Conservation (phyloP, 2,113 vertebrate species). For the Oncorhynchus gorbuscha region DNA sequence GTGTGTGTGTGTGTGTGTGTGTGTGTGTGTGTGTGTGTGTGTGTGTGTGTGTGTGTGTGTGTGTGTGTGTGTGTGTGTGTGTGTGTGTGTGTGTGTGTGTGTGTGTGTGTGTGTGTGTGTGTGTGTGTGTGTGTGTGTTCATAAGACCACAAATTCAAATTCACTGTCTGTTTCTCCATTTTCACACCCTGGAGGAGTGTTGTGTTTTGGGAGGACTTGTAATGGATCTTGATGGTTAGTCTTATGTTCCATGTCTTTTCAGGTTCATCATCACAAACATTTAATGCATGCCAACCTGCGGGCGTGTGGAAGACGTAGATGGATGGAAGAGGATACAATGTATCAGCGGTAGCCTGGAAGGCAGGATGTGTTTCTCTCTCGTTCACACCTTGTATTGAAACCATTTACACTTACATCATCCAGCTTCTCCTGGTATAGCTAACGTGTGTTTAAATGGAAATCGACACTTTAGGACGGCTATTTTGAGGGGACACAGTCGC, state of each 20-base stretch:
- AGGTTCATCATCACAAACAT: conserved; percentile 55
- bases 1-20: too few species aligned
- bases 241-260: conserved; percentile 49
- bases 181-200: conserved; percentile 50
- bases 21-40: too few species aligned
- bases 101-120: too few species aligned
- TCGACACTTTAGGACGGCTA: not conserved
- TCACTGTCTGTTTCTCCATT: conserved; percentile 31
- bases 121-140: too few species aligned
- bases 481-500: not conserved
- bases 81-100: too few species aligned
- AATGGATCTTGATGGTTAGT: conserved; percentile 28
- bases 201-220: conserved; percentile 51
- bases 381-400: conserved; percentile 16
- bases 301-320: conserved; percentile 37
- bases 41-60: too few species aligned
- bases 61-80: too few species aligned
- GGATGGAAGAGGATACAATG: conserved; percentile 17
- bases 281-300: conserved; percentile 54
- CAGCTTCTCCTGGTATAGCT: not conserved
- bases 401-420: conserved; percentile 22
- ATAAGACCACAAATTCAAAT: conserved; percentile 26
- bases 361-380: not conserved
- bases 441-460: conserved; percentile 11
- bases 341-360: not conserved